These are phyloP conservation scores for Dorcus parallelipipedus DNA, from an alignment of 2,888 invertebrate genomes.

Conservation along the genomic window DNA sequence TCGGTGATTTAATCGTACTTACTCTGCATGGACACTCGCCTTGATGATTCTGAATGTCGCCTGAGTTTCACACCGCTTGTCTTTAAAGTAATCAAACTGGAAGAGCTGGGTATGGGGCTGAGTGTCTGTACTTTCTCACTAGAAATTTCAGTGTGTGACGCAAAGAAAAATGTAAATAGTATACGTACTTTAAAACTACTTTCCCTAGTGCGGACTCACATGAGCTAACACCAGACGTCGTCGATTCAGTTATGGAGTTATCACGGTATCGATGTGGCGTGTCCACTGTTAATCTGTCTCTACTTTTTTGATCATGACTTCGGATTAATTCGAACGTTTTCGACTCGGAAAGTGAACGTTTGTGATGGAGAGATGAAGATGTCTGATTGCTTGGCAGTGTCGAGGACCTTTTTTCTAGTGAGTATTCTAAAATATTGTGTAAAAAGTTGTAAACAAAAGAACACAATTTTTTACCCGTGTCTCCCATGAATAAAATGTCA, in stretches of 20 bases:
- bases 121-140: slow-evolving; percentile 75
- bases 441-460: slow-evolving; percentile 1
- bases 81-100: slow-evolving; percentile 56
- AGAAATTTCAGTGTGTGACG: slow-evolving; percentile 26
- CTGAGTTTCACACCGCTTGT: slow-evolving; percentile 37
- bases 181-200: slow-evolving; percentile 51
- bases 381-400: slow-evolving; percentile 59
- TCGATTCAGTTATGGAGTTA: slow-evolving; percentile 68
- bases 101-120: slow-evolving; percentile 86
- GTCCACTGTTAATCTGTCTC: slow-evolving; percentile 20
- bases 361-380: slow-evolving; percentile 54
- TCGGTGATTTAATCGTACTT: slow-evolving; percentile 33
- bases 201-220: slow-evolving; percentile 70
- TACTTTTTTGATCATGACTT: slow-evolving; percentile 38
- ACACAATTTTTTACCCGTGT: slow-evolving; percentile 15
- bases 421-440: slow-evolving; percentile 8
- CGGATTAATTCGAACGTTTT: slow-evolving; percentile 63
- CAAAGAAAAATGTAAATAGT: not conserved
- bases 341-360: slow-evolving; percentile 65
- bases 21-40: slow-evolving; percentile 59
- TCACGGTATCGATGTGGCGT: slow-evolving; percentile 54
- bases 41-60: slow-evolving; percentile 52
- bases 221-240: slow-evolving; percentile 78
- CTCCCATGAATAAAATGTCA: slow-evolving; percentile 25
- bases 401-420: slow-evolving; percentile 30